These are phyloP conservation scores for Panurus biarmicus DNA, from an alignment of 2,113 vertebrate species.

Conservation along the genomic window DNA sequence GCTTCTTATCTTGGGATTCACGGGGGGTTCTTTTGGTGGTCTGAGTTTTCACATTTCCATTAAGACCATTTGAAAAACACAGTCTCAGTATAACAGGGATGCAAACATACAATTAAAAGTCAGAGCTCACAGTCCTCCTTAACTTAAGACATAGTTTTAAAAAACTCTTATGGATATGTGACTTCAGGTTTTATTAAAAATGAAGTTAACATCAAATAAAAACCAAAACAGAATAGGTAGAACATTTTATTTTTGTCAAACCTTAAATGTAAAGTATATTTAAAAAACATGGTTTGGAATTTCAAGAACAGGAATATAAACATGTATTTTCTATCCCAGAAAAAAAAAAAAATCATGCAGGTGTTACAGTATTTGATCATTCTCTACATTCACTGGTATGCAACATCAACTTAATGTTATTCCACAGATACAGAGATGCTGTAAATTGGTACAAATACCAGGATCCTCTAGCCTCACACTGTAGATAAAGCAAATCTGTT, in stretches of 20 bases:
- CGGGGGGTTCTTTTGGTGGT: fast-evolving
- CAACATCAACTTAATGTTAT: slow-evolving; percentile 16
- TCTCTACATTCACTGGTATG: slow-evolving; percentile 27
- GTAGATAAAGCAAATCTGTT: slow-evolving; percentile 57
- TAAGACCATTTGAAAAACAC: background rate
- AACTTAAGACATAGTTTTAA: background rate
- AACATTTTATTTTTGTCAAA: slow-evolving; percentile 57
- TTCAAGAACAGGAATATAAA: slow-evolving; percentile 54
- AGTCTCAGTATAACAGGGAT: background rate
- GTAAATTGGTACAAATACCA: slow-evolving; percentile 34
- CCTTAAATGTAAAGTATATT: slow-evolving; percentile 44
- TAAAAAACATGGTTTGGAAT: slow-evolving; percentile 40
- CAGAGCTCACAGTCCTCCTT: background rate
- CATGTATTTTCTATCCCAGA: slow-evolving; percentile 15
- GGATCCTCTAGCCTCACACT: slow-evolving; percentile 6
- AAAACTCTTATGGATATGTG: background rate
- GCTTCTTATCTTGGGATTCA: background rate
- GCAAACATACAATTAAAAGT: background rate
- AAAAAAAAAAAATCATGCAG: slow-evolving; percentile 34
- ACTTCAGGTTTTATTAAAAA: slow-evolving; percentile 2
- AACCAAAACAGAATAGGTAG: slow-evolving; percentile 32
- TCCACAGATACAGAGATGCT: slow-evolving; percentile 32
- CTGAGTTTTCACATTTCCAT: background rate
- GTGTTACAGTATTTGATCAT: slow-evolving; percentile 12
- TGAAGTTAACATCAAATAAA: slow-evolving; percentile 26